Evolutionary conservation across 2,888 invertebrate species (phyloP), one percentile per base, ranked within the genome.

Genomic region (Ypsolopha scabrella): DNA sequence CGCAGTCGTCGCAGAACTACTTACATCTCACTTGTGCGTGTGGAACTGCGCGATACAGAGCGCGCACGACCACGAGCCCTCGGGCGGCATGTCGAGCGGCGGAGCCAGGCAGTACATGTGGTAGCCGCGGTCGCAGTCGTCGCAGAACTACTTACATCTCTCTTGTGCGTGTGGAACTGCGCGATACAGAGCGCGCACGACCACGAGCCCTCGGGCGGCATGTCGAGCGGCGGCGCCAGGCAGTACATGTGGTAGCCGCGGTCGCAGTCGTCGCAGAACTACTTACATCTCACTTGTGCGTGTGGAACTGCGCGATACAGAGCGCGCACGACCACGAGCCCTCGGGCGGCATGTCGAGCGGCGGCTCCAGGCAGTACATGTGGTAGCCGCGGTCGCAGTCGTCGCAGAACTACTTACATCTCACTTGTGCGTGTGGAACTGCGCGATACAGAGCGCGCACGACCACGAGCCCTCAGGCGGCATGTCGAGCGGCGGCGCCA

Each of bases 241-340:
- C 99, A 99, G 89, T 99, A 99, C 96, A 99, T 97, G 89, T 99
- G 99, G 88, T 99, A 99, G 61, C 99, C 99, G 70, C 99, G 94
- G 89, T 99, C 99, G 86, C 99, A 99, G 87, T 99, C 99, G 86
- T 99, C 99, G 87, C 99, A 99, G 88, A 99, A 99, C 74, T n/a
- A n/a, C n/a, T n/a, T n/a, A n/a, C n/a, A n/a, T n/a, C 37, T 9
- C 7, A 7, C 37, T 37, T 7, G 7, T 37, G 6, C 9, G 67
- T 67, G 72, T 96, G 95, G 87, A 96, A 96, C 82, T 95, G 92
- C 68, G 92, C 90, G 76, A 95, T 88, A 87, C 96, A 96, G 60
- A 96, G 90, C 70, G 93, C 92, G 87, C 96, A 96, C 57, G 95
- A 95, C 96, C 96, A 96, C 56, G 94, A 94, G 60, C 96, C 98